Evolutionary conservation across 1,140 invertebrate species (phyloP), one percentile per base, ranked within the genome.

Genomic region (Popillia japonica): DNA sequence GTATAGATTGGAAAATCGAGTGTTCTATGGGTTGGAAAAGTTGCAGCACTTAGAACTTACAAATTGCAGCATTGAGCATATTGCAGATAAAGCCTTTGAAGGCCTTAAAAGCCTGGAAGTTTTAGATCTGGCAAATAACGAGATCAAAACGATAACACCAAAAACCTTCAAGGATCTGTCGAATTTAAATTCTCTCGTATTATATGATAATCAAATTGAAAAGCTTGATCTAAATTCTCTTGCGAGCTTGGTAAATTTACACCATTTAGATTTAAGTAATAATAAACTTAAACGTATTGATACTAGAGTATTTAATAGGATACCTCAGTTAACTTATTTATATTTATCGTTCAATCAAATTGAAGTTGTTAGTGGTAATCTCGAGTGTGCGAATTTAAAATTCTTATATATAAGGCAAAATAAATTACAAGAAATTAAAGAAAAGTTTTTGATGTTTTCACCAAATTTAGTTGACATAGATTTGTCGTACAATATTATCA

Each of bases 181-280:
- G 34, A 79, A 55, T 61, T 59, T 80, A 59, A 73, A 59, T 17
- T 80, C 79, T 75, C 59, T 80, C n/a, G 72, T 73, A 27, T 40
- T 80, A 23, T 80, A 80, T 72, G 61, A 80, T 42, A 80, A 80
- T 41, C 75, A 80, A 11, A 80, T 80, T 6, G 78, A 79, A 20
- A 76, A 73, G 72, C 74, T 81, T 27, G 64, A 44, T 2, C 40
- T 68, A 41, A 55, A 40, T 61, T 27, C 40, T 41, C 79, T 81
- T 78, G 40, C 59, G 8, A 72, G 64, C 44, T 42, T 81, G 8
- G 20, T 61, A 4, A 68, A 73, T 34, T 75, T 81, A 23, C 27
- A 64, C 11, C 72, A 79, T 40, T 73, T 81, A 34, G 59, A 77
- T n/a, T 23, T 81, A 22, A 64, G 59, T 8, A 40, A 79, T 48